Base-by-base conservation (phyloP, 1,140 invertebrate genomes). In the Achroia grisella region DNA sequence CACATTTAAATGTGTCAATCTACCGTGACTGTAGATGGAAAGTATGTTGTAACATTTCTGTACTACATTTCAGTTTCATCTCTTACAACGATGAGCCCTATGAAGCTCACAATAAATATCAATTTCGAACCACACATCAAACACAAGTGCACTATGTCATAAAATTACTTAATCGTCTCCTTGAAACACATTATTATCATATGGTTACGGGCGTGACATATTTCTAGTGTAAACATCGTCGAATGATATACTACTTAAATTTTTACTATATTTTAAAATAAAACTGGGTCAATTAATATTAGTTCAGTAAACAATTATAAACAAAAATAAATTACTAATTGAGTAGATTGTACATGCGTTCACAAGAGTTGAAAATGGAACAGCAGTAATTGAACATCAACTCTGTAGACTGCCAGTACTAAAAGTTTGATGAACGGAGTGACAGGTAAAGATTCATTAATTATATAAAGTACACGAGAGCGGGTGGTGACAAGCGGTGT, bases 111-210 rank as follows among this genome's bases (percentile, higher is more conserved):
- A 15, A 50, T 51, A 55, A 49, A 51, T 44, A 27, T 48, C 33
- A 48, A 48, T 37, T 44, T 35, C 47, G 31, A 23, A 30, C 29
- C 23, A 42, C 30, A 43, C 34, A 29, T 39, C 37, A 17, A 45
- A 45, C 56, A 36, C 47, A 53, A 59, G 43, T 47, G 52, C 48
- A 43, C 48, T 53, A 57, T 55, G 52, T 58, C 61, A 62, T 58
- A 58, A 57, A 62, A 60, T 77, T 77, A 71, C 69, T 71, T 73
- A 75, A 77, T 71, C 50, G 66, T 74, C 69, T 65, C 77, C 77
- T 79, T 81, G 74, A 61, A 73, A 79, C 73, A 73, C 60, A 73
- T 79, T 72, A 69, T 71, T 81, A 81, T 79, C 71, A 76, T 59
- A 48, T 66, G 67, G 68, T 71, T 72, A 71, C 68, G 70, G 64